Evolutionary conservation across 2,113 vertebrate species (phyloP), one percentile per base, ranked within the genome.

Genomic region (Falcunculus frontatus): DNA sequence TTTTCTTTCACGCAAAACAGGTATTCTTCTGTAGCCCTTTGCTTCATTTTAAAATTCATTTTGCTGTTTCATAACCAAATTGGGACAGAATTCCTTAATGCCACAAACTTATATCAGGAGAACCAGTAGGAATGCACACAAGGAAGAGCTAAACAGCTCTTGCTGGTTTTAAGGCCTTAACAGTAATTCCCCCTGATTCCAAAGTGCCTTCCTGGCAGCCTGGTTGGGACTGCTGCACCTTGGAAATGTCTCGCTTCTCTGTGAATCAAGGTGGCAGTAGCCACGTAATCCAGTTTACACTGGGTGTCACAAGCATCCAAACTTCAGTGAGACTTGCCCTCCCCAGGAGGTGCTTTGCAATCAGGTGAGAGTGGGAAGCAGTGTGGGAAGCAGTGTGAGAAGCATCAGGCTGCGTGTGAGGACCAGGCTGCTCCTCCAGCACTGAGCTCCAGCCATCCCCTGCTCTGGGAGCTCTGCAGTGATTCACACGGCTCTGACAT

Each of bases 51-150:
- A 35, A 65, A 86, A 87, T 21, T 13, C 62, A 57, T 23, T 77
- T 77, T 67, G 29, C 10, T 13, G 10, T 46, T 89, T 74, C 49
- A 22, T 30, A 75, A 70, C 3, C 15, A 78, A 56, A 39, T 35
- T 33, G 32, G 56, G 73, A 32, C 49, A 25, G 60, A 32, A 16
- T 11, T 26, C 27, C 20, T 69, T 39, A 16, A 47, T 13, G 16
- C 14, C 67, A 64, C 27, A 60, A 9, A 1, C 1, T 8, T 11
- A 1, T 10, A 26, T 6, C 15, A 33, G 6, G 15, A n/a, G 47
- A 56, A 67, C 6, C 30, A 67, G 6, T 2, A 37, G 37, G 22
- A 81, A 84, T 0, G 2, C 21, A 78, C 25, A 13, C 22, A 35
- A 59, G 52, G 62, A 86, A 69, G 86, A 78, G 29, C 18, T 30